Evolutionary conservation across 2,797 vertebrate species (phyloP).

Genomic region (Fratercula arctica): DNA sequence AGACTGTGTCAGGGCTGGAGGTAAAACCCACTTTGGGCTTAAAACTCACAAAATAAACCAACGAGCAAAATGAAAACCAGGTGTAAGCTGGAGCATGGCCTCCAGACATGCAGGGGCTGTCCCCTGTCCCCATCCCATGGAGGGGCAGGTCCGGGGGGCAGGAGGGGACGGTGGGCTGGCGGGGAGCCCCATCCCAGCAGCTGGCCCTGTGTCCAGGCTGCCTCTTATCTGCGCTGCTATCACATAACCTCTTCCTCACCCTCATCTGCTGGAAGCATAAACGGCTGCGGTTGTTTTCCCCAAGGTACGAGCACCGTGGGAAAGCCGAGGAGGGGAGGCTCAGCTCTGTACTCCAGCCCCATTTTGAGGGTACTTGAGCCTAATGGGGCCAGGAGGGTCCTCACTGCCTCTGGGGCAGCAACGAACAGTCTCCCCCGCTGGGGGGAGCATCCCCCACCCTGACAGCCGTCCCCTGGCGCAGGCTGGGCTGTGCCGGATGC

Average conservation of each 20-base stretch:
- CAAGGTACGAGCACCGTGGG: constrained; percentile 34
- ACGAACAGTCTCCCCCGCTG: fast-evolving
- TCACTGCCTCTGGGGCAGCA: background rate
- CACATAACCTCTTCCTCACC: constrained; percentile 42
- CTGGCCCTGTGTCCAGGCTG: background rate
- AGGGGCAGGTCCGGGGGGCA: background rate
- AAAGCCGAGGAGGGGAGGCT: constrained; percentile 34
- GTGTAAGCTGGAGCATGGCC: background rate
- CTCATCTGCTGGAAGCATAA: constrained; percentile 28
- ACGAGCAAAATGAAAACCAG: background rate
- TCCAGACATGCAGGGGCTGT: fast-evolving
- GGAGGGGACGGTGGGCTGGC: background rate
- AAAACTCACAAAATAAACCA: background rate
- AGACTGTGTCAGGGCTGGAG: fast-evolving
- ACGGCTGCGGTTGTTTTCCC: background rate
- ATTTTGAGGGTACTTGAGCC: background rate
- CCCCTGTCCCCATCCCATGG: background rate
- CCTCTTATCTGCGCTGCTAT: constrained; percentile 1
- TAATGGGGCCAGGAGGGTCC: background rate
- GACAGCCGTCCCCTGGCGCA: fast-evolving
- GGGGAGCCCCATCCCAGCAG: background rate
- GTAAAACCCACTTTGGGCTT: background rate
- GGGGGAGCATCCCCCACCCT: background rate
- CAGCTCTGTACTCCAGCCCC: background rate
- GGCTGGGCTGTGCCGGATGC: background rate